These are phyloP conservation scores for Tetramorium parvispinum DNA, from an alignment of 1,140 invertebrate genomes.

Conservation along the genomic window DNA sequence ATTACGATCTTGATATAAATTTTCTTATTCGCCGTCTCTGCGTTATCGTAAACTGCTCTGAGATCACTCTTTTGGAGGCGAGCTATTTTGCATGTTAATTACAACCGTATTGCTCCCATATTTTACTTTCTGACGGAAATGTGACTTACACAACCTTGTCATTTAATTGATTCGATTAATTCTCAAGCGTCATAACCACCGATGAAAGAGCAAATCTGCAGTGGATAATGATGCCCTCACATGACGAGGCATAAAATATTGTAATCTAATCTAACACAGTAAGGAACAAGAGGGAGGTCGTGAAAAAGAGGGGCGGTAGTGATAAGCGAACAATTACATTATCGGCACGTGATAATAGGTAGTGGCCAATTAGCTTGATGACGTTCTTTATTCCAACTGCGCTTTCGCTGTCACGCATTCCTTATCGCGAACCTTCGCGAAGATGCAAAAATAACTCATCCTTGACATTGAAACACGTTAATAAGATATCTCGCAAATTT, in stretches of 20 bases:
- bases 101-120: background rate
- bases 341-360: constrained; percentile 41
- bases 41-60: background rate
- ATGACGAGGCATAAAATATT: constrained; percentile 7
- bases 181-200: too few relatives aligned
- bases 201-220: background rate
- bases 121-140: background rate
- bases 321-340: constrained; percentile 53
- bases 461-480: constrained; percentile 31
- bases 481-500: background rate
- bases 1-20: background rate
- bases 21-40: background rate
- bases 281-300: background rate
- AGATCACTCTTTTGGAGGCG: background rate
- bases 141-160: background rate
- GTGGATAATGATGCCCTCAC: background rate
- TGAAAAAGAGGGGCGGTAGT: background rate
- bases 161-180: background rate
- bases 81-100: background rate
- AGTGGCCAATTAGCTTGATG: constrained; percentile 32
- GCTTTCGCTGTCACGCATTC: constrained; percentile 31
- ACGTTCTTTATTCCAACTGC: constrained; percentile 16
- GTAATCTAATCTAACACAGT: constrained; percentile 23
- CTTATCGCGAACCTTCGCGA: constrained; percentile 26
- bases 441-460: constrained; percentile 36